Base-by-base conservation (phyloP, 2,797 vertebrate genomes). In the Gobio occitaniae region DNA sequence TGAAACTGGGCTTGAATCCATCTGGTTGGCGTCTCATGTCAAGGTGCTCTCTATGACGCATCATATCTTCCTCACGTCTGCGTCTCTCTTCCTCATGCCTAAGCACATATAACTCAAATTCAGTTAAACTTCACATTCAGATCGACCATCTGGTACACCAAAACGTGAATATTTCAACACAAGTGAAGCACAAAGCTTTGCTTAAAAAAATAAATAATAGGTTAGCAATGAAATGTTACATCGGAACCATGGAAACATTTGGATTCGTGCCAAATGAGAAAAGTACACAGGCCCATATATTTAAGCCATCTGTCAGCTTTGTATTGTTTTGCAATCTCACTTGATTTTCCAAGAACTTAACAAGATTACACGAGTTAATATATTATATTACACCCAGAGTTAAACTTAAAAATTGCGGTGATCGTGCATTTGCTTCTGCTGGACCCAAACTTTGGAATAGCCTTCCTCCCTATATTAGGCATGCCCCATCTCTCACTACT, bases 51-150 rank as follows among this genome's bases (percentile, higher is more conserved):
- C 97, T 94, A 88, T 98, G 97, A 32, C 97, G 96, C 1, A 96
- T 91, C 95, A 98, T 96, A 91, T 98, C 96, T 89, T 99, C 98
- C 84, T 98, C 98, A 89, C 97, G 97, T 56, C 97, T 93, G 54
- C 98, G 94, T 78, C 98, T 95, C 21, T 98, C 96, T 91, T 99
- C 98, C 90, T 99, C 98, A 50, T 99, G 97, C 86, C 98, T 99
- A 82, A 84, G 11, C 21, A 88, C 25, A 75, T 7, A 66, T 7
- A 71, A 61, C n/a, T 17, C 38, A 59, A 4, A 41, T 77, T 79
- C 16, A 66, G 25, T 81, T 81, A 48, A 76, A 47, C 56, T 38
- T 56, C 21, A 69, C 52, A 56, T 68, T 50, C 11, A 79, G 78
- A 48, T 65, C 13, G 6, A 65, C 25, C 6, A 50, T 29, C 25